Conservation (phyloP, 2,113 vertebrate genomes). For the Sigmodon hispidus region DNA sequence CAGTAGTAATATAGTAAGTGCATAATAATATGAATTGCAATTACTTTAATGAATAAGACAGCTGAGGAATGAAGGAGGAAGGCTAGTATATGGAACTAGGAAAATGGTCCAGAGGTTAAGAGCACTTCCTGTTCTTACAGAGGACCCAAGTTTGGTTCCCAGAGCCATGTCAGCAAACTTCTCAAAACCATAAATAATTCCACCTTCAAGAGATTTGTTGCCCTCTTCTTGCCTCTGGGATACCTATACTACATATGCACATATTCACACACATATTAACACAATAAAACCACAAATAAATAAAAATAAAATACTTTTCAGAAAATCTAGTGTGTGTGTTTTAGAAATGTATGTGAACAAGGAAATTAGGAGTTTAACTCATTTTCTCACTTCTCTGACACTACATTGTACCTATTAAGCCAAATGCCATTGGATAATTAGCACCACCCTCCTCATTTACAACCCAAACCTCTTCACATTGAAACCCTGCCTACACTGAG, state of each 20-base stretch:
- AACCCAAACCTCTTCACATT: background rate
- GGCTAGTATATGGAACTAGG: background rate
- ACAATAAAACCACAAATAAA: background rate
- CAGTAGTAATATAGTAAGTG: background rate
- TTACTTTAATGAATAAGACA: constrained; percentile 31
- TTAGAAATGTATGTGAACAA: background rate
- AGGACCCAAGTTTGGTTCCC: background rate
- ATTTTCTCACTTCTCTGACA: background rate
- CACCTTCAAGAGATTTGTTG: too few relatives aligned
- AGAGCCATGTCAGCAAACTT: background rate
- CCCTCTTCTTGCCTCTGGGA: background rate
- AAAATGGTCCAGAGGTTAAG: background rate
- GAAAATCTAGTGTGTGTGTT: background rate
- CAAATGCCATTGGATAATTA: constrained; percentile 8
- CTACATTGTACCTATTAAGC: background rate
- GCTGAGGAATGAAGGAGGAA: background rate
- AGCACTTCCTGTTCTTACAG: background rate
- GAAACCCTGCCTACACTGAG: too few relatives aligned
- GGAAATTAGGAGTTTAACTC: background rate
- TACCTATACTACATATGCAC: background rate
- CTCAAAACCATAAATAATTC: background rate
- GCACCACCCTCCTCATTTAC: background rate
- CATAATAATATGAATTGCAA: constrained; percentile 28
- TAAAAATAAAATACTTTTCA: background rate
- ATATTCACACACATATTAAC: background rate